Base-by-base conservation (phyloP, 2,113 vertebrate species). In the Menura novaehollandiae region DNA sequence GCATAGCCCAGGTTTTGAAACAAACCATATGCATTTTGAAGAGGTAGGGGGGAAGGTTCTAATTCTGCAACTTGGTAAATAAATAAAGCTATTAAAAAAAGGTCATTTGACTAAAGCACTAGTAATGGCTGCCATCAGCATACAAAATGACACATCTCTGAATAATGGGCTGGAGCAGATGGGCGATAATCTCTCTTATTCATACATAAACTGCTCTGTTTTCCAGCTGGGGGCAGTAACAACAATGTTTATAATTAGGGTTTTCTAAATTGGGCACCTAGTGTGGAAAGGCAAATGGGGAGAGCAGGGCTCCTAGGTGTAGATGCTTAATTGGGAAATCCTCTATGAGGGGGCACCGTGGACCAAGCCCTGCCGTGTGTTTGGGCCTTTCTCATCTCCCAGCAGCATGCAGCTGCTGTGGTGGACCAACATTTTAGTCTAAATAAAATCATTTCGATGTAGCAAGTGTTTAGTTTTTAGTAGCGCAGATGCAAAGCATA, bases 191-290 rank as follows among this genome's bases (percentile, higher is more conserved):
- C 96, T 98, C 96, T 91, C 91, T 96, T 88, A 95, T 96, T 97
- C 94, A 79, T 95, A 95, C 88, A 97, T 97, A 97, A 98, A 97
- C 96, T 93, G 96, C 97, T 96, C 95, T 96, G 97, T 94, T 97
- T 97, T 97, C 98, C 98, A 98, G 98, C 98, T 98, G 97, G 97
- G 98, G 97, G 98, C 98, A 98, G 97, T 97, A 97, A 98, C 97
- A 97, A 97, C 98, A 97, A 84, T 97, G 95, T 97, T 98, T 93
- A 75, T 96, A 97, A 97, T 97, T 97, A 97, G 91, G 68, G 89
- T 76, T 73, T 80, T 92, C 94, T 95, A 78, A 97, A 97, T 91
- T 95, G 95, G 67, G 56, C 71, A 87, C 95, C 94, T 97, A 93
- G 95, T 95, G 95, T 92, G 96, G 94, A 92, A 97, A 97, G 94